Base-by-base conservation (phyloP, 2,888 invertebrate species). In the Drosophila pegasa region DNA sequence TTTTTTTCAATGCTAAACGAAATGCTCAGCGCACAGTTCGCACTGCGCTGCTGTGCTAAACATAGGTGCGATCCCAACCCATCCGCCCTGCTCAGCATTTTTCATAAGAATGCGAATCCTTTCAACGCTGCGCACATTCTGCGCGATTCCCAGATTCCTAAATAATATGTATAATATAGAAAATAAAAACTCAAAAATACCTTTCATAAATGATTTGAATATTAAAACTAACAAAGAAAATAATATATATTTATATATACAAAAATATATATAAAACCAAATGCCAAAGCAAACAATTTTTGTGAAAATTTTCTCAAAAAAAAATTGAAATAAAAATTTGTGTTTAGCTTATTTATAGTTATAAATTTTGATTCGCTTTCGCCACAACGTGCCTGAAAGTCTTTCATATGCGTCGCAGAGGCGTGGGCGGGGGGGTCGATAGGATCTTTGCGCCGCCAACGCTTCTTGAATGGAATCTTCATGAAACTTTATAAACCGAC, bases 1-100 rank as follows among this genome's bases (percentile, higher is more conserved):
- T 78, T 87, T 76, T 82, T 82, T 89, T 89, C 87, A 87, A 88
- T 83, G 89, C 78, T 83, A 75, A 72, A 47, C 54, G 40, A 25
- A 62, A 76, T 70, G 47, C 38, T 67, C 67, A 61, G 57, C 31
- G 6, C 20, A 31, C 22, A 43, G 29, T 43, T 38, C 33, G 22
- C 43, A 27, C 20, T 22, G 33, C 37, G 18, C 43, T 29, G 62
- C 40, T 29, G 25, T 18, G 18, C 20, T 40, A 40, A 33, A 50
- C 62, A 63, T 35, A 40, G 20, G 67, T 58, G 27, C 66, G 61
- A 59, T 59, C 33, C 35, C 33, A 29, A 20, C 20, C 48, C 33
- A 50, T 35, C 63, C 51, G 64, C 43, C 41, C 64, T 29, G 52
- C 10, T 67, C 68, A 66, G 63, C 66, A 69, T 65, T 63, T 60